Evolutionary conservation across 2,888 invertebrate species (phyloP).

Genomic region (Drosophila monieri): DNA sequence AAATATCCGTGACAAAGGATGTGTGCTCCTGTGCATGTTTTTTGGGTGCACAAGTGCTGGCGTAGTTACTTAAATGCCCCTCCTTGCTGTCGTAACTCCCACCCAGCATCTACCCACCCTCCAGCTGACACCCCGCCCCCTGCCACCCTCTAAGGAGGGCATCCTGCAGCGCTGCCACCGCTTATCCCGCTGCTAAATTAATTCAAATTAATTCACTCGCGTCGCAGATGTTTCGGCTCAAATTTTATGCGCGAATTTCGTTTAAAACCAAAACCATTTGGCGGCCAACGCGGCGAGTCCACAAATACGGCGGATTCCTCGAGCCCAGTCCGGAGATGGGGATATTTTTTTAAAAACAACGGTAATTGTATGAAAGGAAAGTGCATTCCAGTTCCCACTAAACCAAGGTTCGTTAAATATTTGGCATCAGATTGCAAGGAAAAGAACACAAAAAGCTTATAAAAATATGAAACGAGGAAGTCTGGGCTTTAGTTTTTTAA

Average conservation of each 20-base stretch:
- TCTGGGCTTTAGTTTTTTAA: too few relatives aligned
- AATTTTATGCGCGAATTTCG: constrained; percentile 77
- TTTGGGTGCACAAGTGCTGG: constrained; percentile 65
- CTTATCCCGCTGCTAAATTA: constrained; percentile 67
- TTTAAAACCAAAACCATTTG: constrained; percentile 73
- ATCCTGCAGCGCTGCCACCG: background rate
- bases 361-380: background rate
- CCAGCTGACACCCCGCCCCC: constrained; percentile 12
- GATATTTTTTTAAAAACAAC: constrained; percentile 1
- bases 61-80: constrained; percentile 72
- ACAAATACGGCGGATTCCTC: constrained; percentile 2
- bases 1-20: constrained; percentile 56
- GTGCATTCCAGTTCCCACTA: background rate
- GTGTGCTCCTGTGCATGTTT: constrained; percentile 48
- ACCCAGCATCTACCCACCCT: constrained; percentile 11
- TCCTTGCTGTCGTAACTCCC: background rate
- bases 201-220: constrained; percentile 81
- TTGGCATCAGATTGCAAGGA: too few relatives aligned
- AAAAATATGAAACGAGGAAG: too few relatives aligned
- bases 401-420: background rate
- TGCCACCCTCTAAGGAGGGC: background rate
- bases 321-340: background rate
- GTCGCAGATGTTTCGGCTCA: constrained; percentile 79
- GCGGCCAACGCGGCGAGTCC: constrained; percentile 39
- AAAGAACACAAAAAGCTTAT: background rate